phyloP scores from a whole-genome alignment of 2,888 invertebrate genomes.

The Lasius platythorax region DNA sequence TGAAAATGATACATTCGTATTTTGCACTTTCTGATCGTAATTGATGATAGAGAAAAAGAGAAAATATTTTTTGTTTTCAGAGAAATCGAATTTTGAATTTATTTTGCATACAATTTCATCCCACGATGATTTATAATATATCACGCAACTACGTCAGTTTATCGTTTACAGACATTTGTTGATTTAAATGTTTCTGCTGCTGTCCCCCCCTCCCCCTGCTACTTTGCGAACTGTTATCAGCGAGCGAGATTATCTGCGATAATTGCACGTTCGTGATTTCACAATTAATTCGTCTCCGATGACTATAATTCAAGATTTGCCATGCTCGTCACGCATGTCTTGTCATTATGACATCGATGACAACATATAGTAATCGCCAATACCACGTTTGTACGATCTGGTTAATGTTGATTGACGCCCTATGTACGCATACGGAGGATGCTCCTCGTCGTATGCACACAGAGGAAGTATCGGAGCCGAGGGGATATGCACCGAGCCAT shows the following conservation, averaged over 20 bases:
- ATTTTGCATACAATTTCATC: neutral
- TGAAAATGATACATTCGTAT: slow-evolving; percentile 50
- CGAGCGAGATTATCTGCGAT: neutral
- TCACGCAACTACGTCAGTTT: neutral
- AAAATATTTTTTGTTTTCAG: neutral
- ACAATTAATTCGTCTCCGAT: slow-evolving; percentile 20
- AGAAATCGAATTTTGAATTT: neutral
- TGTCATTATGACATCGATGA: slow-evolving; percentile 56
- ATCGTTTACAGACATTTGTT: neutral
- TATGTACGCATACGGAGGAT: slow-evolving; percentile 57
- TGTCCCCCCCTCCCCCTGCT: too few relatives aligned
- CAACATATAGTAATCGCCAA: slow-evolving; percentile 57
- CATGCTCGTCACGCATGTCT: slow-evolving; percentile 46
- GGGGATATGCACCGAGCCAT: slow-evolving; percentile 65
- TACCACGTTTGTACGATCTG: slow-evolving; percentile 54
- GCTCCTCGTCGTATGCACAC: slow-evolving; percentile 58
- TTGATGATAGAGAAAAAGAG: neutral
- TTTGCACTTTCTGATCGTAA: neutral
- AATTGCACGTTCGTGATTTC: slow-evolving; percentile 24
- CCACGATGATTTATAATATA: neutral
- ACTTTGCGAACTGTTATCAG: neutral
- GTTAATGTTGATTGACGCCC: slow-evolving; percentile 71
- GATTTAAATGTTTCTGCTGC: neutral
- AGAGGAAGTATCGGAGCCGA: slow-evolving; percentile 67
- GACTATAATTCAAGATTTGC: slow-evolving; percentile 51